Evolutionary conservation across 2,797 vertebrate species (phyloP), one percentile per base, ranked within the genome.

Genomic region (Chanos chanos): DNA sequence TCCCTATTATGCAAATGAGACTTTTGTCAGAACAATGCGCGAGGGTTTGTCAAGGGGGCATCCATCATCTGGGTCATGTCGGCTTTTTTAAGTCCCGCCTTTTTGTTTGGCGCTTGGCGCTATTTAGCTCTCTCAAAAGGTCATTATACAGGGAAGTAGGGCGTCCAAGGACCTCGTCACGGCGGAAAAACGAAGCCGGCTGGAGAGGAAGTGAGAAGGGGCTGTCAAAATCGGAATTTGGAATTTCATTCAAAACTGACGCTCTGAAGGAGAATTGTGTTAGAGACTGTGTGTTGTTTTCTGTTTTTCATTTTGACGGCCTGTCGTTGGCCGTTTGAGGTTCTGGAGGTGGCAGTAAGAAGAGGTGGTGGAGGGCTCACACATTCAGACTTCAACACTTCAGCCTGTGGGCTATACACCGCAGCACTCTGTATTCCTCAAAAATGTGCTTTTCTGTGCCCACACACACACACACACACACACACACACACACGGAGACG

Each of bases 101-200:
- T 55, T 61, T 66, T 75, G 65, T 69, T 65, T 68, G 56, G 41
- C 40, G 27, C 45, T 50, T 65, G 72, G 25, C 68, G 54, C n/a
- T 43, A 48, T 65, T 51, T 61, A 59, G 30, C 34, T 68, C 49
- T 59, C 54, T 37, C 53, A 39, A 36, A 71, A 48, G 30, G 34
- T 47, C 41, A 68, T 65, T 61, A 57, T 57, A 69, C 34, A 43
- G 33, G 51, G 62, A 75, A 71, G 58, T 75, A 71, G 68, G 56
- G 49, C 72, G 74, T 59, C 24, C 47, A 4, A 30, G 31, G 10
- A 64, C 28, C 59, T 21, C 43, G 7, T 16, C 12, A 36, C 50
- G 1, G 30, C 19, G 7, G 28, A 61, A 31, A 16, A 30, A 36
- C 21, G 1, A 40, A 50, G 19, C 15, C 15, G 25, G 3, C 47